Base-by-base conservation (phyloP, 2,888 invertebrate species). In the Caenorhabditis uteleia region DNA sequence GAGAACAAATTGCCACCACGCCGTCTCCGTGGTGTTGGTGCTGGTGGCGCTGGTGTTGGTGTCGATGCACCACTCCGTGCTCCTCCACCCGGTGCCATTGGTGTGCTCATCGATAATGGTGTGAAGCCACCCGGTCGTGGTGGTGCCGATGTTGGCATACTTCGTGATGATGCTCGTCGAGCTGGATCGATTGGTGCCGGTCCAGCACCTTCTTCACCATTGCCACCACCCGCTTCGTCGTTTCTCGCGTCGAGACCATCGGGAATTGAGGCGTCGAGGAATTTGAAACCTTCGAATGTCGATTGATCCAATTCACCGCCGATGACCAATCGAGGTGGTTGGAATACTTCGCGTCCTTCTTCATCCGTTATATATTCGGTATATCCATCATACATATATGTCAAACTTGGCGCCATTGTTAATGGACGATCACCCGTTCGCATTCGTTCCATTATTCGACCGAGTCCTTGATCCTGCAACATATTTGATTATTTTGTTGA, bases 361-460 rank as follows among this genome's bases (percentile, higher is more conserved):
- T 45, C 44, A 29, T 50, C 49, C 1, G 14, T 2, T 12, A 39
- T 23, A 8, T 27, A 20, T 18, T 49, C 55, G 1, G 18, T 23
- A 3, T 31, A 12, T 3, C 23, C 51, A 29, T 64, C 64, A 42
- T 34, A 64, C 36, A 64, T 14, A 5, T 29, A 38, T 8, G 25
- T 12, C 36, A 64, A 31, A 12, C 47, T 43, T n/a, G 57, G 57
- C 2, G 44, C 4, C 53, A 64, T 54, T 20, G 65, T 65, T n/a
- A 65, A 20, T 3, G 65, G 65, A 8, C 65, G 45, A 25, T 54
- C 40, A 12, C 65, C 65, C 1, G 58, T 59, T 27, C 57, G 31
- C 54, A 65, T 59, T 43, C 65, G 29, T 33, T 65, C 65, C 55
- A 58, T 58, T 10, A 59, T 47, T 20, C 55, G 38, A 6, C 65